A percentile compares a stretch with the other conserved stretches of the same genome.
Evolutionary conservation across 2,888 invertebrate species (phyloP).

Genomic region (Cylloceria caligata): DNA sequence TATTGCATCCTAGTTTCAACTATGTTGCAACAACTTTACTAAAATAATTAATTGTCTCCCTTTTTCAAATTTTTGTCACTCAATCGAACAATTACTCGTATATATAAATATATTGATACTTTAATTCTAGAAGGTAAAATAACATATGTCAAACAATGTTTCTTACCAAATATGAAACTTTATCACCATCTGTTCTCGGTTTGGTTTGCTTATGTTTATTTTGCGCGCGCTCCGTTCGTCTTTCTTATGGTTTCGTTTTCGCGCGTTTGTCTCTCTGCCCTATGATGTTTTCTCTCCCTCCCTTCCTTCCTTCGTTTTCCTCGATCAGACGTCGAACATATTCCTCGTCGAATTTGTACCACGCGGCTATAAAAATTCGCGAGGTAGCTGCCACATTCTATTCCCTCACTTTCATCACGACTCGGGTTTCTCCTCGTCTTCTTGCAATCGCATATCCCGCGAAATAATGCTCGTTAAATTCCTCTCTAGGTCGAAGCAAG

Average conservation of each 20-base stretch:
- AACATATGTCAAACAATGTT: neutral
- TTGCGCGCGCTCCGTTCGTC: slow-evolving; percentile 9
- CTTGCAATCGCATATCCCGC: neutral
- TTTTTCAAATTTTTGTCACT: no score
- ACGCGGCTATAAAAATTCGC: slow-evolving; percentile 56
- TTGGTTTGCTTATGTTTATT: neutral
- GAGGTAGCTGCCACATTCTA: slow-evolving; percentile 25
- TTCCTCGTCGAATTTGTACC: slow-evolving; percentile 54
- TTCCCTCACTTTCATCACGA: slow-evolving; percentile 38
- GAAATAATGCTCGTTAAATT: neutral
- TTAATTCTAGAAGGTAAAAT: neutral
- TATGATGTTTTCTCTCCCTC: slow-evolving; percentile 6
- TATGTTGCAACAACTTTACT: no score
- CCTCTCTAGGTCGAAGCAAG: slow-evolving; percentile 30
- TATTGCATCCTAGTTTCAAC: no score
- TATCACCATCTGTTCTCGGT: slow-evolving; percentile 26
- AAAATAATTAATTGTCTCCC: no score
- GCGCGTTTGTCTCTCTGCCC: slow-evolving; percentile 2
- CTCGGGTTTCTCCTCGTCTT: slow-evolving; percentile 16
- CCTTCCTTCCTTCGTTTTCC: slow-evolving; percentile 8
- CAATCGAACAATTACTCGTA: no score
- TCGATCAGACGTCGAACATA: slow-evolving; percentile 59
- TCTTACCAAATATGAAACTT: slow-evolving; percentile 42
- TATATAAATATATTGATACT: neutral
- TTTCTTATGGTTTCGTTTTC: slow-evolving; percentile 7